Evolutionary conservation across 1,140 invertebrate genomes (phyloP).

Genomic region (Rhyzopertha dominica): DNA sequence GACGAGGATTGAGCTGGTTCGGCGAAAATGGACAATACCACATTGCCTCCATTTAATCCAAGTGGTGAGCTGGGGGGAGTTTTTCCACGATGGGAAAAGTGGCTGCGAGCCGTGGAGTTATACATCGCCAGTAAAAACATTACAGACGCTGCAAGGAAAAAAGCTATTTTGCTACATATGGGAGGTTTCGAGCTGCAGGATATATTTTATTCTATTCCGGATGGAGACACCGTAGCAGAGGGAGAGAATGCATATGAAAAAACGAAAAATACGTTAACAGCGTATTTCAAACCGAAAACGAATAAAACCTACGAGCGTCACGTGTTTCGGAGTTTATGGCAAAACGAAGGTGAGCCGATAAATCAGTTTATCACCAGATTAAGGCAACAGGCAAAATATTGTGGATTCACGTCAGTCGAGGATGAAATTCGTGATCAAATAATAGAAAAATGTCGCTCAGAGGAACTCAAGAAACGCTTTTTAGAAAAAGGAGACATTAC

Average conservation of each 20-base stretch:
- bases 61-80: too few species aligned
- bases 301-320: neutral
- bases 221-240: neutral
- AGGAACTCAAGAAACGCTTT: neutral
- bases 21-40: too few species aligned
- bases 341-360: neutral
- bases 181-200: neutral
- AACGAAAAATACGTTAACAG: neutral
- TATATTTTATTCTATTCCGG: neutral
- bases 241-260: too few species aligned
- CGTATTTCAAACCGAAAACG: neutral
- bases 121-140: neutral
- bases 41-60: too few species aligned
- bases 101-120: neutral
- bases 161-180: neutral
- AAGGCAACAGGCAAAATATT: neutral
- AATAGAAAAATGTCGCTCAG: neutral
- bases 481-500: neutral
- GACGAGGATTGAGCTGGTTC: too few species aligned
- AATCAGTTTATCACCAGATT: constrained; percentile 2
- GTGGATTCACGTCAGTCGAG: neutral
- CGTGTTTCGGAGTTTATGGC: neutral
- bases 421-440: neutral
- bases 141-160: neutral
- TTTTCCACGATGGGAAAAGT: constrained; percentile 2